phyloP scores from a whole-genome alignment of 2,888 invertebrate genomes.

The Melieria picta region DNA sequence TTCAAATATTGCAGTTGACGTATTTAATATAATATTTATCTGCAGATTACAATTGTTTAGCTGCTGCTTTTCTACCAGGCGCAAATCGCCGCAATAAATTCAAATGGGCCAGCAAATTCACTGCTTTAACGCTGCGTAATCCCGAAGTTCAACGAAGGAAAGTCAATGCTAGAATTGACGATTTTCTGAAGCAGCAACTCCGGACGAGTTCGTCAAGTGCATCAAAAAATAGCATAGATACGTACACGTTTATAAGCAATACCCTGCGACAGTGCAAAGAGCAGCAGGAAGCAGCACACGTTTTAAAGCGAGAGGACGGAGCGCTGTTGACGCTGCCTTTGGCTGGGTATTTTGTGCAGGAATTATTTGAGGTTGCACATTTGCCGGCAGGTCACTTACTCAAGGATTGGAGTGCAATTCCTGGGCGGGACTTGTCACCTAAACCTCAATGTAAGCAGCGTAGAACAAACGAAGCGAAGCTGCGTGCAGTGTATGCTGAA shows the following conservation, averaged over 20 bases:
- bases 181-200: conserved; percentile 50
- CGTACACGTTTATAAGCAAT: conserved; percentile 46
- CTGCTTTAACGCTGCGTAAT: conserved; percentile 59
- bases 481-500: conserved; percentile 48
- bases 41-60: conserved; percentile 54
- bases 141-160: conserved; percentile 53
- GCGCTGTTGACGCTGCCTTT: conserved; percentile 35
- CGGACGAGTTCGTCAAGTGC: conserved; percentile 20
- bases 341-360: conserved; percentile 67
- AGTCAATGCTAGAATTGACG: conserved; percentile 49
- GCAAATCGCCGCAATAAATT: conserved; percentile 46
- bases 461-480: conserved; percentile 27
- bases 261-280: conserved; percentile 36
- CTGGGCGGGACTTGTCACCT: conserved; percentile 73
- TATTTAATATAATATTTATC: conserved; percentile 18
- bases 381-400: conserved; percentile 68
- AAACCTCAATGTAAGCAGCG: conserved; percentile 30
- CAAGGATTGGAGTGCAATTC: conserved; percentile 73
- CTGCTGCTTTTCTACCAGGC: conserved; percentile 47
- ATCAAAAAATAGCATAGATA: neutral
- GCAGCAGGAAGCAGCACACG: conserved; percentile 14
- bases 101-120: conserved; percentile 64
- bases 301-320: conserved; percentile 27
- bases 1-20: neutral
- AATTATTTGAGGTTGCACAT: conserved; percentile 66